Evolutionary conservation across 2,888 invertebrate species (phyloP).

Genomic region (Nephrotoma guestfalica): DNA sequence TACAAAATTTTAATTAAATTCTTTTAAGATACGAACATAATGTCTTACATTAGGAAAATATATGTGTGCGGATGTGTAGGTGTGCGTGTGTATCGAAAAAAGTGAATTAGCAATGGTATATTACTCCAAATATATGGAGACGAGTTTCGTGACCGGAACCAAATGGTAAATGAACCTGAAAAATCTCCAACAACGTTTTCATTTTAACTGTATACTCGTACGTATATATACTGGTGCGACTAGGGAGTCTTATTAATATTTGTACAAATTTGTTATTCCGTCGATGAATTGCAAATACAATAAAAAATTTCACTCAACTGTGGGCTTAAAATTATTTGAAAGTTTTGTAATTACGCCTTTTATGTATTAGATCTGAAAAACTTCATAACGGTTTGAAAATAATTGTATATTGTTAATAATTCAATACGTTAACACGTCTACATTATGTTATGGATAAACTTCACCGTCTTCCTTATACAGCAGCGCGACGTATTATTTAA

Average conservation of each 20-base stretch:
- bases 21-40: neutral
- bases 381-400: no score
- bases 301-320: no score
- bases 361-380: no score
- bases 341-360: no score
- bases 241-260: neutral
- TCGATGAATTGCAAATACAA: no score
- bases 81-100: neutral
- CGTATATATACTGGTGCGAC: neutral
- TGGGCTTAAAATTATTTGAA: no score
- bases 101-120: neutral
- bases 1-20: neutral
- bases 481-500: no score
- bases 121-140: neutral
- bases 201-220: neutral
- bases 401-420: no score
- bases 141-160: neutral
- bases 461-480: no score
- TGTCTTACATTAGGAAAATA: neutral
- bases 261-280: no score
- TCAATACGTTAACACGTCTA: no score
- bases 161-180: neutral
- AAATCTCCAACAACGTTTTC: neutral
- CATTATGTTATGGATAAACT: no score
- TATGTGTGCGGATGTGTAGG: neutral